Percentiles rank a stretch among this genome's conserved stretches.
These are phyloP conservation scores for Capromys pilorides DNA, from an alignment of 2,797 vertebrate genomes.

Conservation along the genomic window DNA sequence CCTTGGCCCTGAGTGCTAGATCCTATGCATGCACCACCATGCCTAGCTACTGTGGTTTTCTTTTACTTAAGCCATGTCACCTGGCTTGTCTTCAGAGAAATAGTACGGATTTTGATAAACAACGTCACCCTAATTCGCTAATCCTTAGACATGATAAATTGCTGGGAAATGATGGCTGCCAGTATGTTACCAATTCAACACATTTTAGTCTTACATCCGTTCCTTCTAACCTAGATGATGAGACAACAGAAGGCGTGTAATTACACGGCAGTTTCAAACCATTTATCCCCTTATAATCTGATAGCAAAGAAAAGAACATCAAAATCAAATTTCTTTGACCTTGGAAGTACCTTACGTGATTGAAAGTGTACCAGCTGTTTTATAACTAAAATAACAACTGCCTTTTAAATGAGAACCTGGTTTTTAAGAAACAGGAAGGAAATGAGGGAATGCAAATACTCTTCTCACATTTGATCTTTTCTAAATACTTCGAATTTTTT, in stretches of 20 bases:
- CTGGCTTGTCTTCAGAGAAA: slow-evolving; percentile 77
- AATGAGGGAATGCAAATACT: slow-evolving; percentile 76
- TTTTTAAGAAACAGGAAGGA: slow-evolving; percentile 84
- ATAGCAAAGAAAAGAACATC: slow-evolving; percentile 88
- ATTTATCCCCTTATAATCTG: slow-evolving; percentile 86
- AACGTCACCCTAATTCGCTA: slow-evolving; percentile 68
- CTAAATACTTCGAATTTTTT: not conserved
- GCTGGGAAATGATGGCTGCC: slow-evolving; percentile 82
- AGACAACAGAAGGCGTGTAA: slow-evolving; percentile 86
- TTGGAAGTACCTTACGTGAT: slow-evolving; percentile 87
- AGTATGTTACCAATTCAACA: slow-evolving; percentile 87
- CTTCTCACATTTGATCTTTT: slow-evolving; percentile 57
- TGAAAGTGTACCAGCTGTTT: slow-evolving; percentile 87
- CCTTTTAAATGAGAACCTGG: slow-evolving; percentile 82
- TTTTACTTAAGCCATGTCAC: slow-evolving; percentile 80
- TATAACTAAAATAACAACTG: slow-evolving; percentile 78
- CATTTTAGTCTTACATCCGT: slow-evolving; percentile 69
- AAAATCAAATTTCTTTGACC: slow-evolving; percentile 84
- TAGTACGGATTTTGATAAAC: slow-evolving; percentile 79
- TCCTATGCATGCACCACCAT: not conserved
- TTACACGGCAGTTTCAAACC: slow-evolving; percentile 84
- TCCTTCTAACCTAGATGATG: slow-evolving; percentile 65
- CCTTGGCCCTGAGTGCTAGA: not conserved
- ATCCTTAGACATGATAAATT: slow-evolving; percentile 85
- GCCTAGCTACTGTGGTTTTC: slow-evolving; percentile 62